phyloP scores from a whole-genome alignment of 2,797 vertebrate species.

The Mormyrus hasselquistii region DNA sequence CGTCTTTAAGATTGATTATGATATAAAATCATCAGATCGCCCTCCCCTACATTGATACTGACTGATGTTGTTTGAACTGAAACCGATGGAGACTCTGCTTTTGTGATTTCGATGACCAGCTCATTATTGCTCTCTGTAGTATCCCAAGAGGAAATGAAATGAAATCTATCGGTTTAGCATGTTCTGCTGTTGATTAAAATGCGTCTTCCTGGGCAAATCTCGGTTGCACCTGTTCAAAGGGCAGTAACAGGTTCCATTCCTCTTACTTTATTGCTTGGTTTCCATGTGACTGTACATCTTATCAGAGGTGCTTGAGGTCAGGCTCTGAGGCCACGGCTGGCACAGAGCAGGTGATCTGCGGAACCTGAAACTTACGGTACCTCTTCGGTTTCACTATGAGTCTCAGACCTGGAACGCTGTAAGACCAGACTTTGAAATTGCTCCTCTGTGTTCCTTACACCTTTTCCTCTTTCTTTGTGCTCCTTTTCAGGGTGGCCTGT shows the following conservation, averaged over 20 bases:
- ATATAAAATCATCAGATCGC: background rate
- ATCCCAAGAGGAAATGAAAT: background rate
- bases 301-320: background rate
- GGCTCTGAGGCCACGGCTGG: background rate
- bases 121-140: background rate
- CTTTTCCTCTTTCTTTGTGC: background rate
- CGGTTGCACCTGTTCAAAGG: background rate
- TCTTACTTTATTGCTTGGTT: background rate
- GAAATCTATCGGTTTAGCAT: background rate
- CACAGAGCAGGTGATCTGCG: background rate
- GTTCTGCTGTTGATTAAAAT: background rate
- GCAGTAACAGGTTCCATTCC: background rate
- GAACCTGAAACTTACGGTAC: background rate
- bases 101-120: background rate
- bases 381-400: background rate
- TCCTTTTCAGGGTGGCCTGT: conserved; percentile 75
- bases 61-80: background rate
- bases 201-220: background rate
- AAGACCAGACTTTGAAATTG: background rate
- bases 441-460: background rate
- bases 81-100: background rate
- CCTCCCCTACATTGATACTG: background rate
- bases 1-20: background rate
- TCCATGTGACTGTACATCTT: background rate
- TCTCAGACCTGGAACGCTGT: background rate